phyloP scores from a whole-genome alignment of 2,113 vertebrate species.

The Ursus arctos region DNA sequence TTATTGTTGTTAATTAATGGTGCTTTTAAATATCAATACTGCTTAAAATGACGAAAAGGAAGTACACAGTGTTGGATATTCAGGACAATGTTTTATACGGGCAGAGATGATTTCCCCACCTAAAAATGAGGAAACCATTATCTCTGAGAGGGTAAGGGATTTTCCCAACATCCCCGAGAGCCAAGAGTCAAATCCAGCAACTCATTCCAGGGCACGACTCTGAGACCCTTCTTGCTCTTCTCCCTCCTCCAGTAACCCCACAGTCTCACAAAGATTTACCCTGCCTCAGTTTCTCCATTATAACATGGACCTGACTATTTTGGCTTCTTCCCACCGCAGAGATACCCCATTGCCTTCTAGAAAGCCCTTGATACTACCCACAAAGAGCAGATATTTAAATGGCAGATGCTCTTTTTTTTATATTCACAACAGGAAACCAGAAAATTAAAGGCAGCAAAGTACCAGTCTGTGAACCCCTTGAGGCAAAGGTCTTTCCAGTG shows the following conservation, averaged over 20 bases:
- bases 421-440: background rate
- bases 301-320: background rate
- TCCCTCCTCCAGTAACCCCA: background rate
- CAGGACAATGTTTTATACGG: background rate
- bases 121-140: background rate
- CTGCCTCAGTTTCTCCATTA: background rate
- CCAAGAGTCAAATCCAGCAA: background rate
- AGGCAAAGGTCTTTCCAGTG: background rate
- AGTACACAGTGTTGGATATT: background rate
- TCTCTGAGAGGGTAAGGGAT: background rate
- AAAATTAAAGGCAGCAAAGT: background rate
- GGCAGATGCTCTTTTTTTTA: background rate
- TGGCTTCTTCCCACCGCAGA: background rate
- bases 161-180: background rate
- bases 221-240: background rate
- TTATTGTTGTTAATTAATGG: background rate
- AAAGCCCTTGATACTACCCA: background rate
- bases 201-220: background rate
- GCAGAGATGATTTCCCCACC: background rate
- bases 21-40: slow-evolving; percentile 22
- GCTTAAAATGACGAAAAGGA: background rate
- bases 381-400: background rate
- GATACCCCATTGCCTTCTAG: background rate
- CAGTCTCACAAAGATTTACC: background rate
- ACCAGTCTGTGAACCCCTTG: background rate